Base-by-base conservation (phyloP, 2,797 vertebrate species). In the Aeoliscus strigatus region DNA sequence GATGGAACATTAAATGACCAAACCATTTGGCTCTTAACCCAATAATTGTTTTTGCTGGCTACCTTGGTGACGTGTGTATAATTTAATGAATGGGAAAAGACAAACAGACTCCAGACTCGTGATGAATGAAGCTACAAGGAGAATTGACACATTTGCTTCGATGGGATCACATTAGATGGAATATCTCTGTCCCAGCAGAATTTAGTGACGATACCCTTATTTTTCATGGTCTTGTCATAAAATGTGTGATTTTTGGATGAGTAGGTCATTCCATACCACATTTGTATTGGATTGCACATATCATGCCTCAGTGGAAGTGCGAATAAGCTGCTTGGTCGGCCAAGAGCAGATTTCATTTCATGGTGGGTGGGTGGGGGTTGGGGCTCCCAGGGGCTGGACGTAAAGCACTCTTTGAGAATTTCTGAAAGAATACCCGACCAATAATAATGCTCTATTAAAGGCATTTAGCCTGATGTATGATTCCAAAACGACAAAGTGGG, bases 131-230 rank as follows among this genome's bases (percentile, higher is more conserved):
- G 24, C 33, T 27, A 23, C 51, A 41, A 35, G 13, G 15, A 48
- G 38, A 39, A 40, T 53, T 27, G 43, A 46, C 23, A 35, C 15
- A 41, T 51, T 46, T 39, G 31, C 28, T 14, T 52, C 30, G 41
- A 46, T 43, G n/a, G 14, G 21, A 58, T 26, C 37, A 45, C 52
- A 29, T 64, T 69, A 70, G 39, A 53, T 18, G 11, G 21, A 32
- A 8, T 33, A 23, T 60, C 36, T 59, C 53, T 21, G 3, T 21
- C 18, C 18, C 18, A 21, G 18, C 18, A 21, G 18, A 3, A 3
- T 21, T 21, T 21, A 6, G 18, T 21, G 9, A 48, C 38, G 37
- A 36, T 26, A 37, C 33, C n/a, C n/a, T n/a, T n/a, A n/a, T n/a
- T n/a, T n/a, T n/a, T n/a, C n/a, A 14, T 27, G 37, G 59, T 54